Percentiles rank a stretch among this genome's conserved stretches.
Evolutionary conservation across 2,113 vertebrate species (phyloP).

Genomic region (Neofelis nebulosa): DNA sequence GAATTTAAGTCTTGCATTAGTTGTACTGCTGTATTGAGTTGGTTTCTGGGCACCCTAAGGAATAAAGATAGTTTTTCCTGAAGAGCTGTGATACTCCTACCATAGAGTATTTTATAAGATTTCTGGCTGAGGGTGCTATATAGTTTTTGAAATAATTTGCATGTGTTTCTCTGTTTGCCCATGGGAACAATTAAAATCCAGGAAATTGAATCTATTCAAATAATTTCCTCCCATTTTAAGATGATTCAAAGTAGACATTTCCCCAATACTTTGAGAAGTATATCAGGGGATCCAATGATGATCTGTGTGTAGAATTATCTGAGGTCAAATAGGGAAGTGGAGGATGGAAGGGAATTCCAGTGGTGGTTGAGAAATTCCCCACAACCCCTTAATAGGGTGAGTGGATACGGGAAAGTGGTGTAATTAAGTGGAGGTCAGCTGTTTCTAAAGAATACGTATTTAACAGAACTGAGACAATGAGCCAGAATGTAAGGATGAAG

Average conservation of each 20-base stretch:
- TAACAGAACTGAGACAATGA: background rate
- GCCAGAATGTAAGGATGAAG: background rate
- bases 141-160: slow-evolving; percentile 33
- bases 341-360: slow-evolving; percentile 47
- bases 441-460: slow-evolving; percentile 10
- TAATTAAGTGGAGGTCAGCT: background rate
- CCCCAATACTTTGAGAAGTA: background rate
- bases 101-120: slow-evolving; percentile 21
- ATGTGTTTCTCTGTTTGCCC: background rate
- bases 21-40: background rate
- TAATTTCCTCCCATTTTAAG: slow-evolving; percentile 44
- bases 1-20: background rate
- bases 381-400: background rate
- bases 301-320: background rate
- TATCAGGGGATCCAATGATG: background rate
- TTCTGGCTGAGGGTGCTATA: background rate
- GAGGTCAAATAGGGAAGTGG: slow-evolving; percentile 56
- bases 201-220: slow-evolving; percentile 36
- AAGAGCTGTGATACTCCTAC: slow-evolving; percentile 23
- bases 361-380: slow-evolving; percentile 60
- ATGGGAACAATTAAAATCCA: slow-evolving; percentile 35
- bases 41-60: background rate
- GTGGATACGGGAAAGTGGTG: background rate
- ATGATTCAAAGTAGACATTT: slow-evolving; percentile 27
- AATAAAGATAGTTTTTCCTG: slow-evolving; percentile 21